Base-by-base conservation (phyloP, 1,140 invertebrate species). In the Plectus sambesii region DNA sequence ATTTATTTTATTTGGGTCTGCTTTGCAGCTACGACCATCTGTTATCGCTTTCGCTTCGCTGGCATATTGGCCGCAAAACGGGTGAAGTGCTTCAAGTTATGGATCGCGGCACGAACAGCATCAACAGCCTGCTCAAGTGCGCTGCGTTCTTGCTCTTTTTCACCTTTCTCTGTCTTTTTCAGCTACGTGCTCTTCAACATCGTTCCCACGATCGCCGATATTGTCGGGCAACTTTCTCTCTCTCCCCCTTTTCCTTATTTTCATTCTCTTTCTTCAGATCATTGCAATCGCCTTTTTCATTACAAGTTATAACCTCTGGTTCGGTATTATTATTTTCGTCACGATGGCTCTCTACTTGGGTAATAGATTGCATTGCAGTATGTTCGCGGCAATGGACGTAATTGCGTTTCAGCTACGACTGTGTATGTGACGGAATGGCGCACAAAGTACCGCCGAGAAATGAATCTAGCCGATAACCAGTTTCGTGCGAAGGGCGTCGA, bases 51-150 rank as follows among this genome's bases (percentile, higher is more conserved):
- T 76, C 73, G 5, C 51, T 77, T 24, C 58, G 69, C 43, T 96
- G 89, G 89, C 89, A 96, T 74, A 70, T 96, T 24, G 76, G 79
- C 5, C 75, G 88, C 23, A 94, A 96, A 76, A 94, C 89, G 2
- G 90, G 90, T 12, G 88, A 94, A 77, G 87, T 96, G 12, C 72
- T 94, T 0, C 74, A 86, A 46, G 79, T 94, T 0, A 89, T 96
- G 82, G 89, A 94, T 72, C 76, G 89, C 55, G 90, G 90, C 38
- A 94, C 88, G 2, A 85, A 86, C 56, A 89, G 85, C 15, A 87
- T 94, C 53, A 87, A 90, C 69, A 88, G 83, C 71, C 73, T 96
- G 5, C 76, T 96, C 0, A 87, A 82, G 64, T 92, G 49, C 6
- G n/a, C n/a, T n/a, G n/a, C n/a, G n/a, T n/a, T n/a, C 8, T 30